Base-by-base conservation (phyloP, 2,797 vertebrate species). In the Pteronotus mesoamericanus region DNA sequence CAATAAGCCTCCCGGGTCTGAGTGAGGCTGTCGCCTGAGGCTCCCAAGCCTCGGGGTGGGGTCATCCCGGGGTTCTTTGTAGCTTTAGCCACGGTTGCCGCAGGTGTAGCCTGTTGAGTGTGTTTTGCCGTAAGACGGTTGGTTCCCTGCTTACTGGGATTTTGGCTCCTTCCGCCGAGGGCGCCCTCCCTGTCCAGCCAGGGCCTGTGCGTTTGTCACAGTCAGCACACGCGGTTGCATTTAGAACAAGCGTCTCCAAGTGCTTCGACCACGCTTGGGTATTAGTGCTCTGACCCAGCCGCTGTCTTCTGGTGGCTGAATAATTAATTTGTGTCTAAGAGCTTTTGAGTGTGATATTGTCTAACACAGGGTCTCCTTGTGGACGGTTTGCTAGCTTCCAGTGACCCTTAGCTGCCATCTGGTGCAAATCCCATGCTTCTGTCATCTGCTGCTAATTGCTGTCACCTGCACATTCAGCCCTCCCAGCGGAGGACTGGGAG, bases 391-490 rank as follows among this genome's bases (percentile, higher is more conserved):
- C 96, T 98, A 77, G 97, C 96, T 98, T 96, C 96, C 98, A 97
- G 90, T 99, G 99, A 99, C 99, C 99, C 99, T 98, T 98, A 98
- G 98, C 98, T 97, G 95, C 99, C 99, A 99, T 99, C 99, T 99
- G 99, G 98, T 99, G 98, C 98, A 98, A 97, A 98, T 98, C 98
- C 98, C 97, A 98, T 98, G 98, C 98, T 98, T 98, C 99, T 99
- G 99, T 99, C 99, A 99, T 99, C 99, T 99, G 99, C 99, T 99
- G 98, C 98, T 99, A 99, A 99, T 99, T 99, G 99, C 98, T 99
- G 99, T 99, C 99, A 99, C 99, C 99, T 99, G 99, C 99, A 98
- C 97, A 89, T 97, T 97, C 98, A 97, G 98, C 89, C 97, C 97
- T 97, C 95, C 57, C n/a, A 7, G 98, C 98, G 98, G 98, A 97